phyloP scores from a whole-genome alignment of 2,888 invertebrate genomes.

The Drosophila meridionalis region DNA sequence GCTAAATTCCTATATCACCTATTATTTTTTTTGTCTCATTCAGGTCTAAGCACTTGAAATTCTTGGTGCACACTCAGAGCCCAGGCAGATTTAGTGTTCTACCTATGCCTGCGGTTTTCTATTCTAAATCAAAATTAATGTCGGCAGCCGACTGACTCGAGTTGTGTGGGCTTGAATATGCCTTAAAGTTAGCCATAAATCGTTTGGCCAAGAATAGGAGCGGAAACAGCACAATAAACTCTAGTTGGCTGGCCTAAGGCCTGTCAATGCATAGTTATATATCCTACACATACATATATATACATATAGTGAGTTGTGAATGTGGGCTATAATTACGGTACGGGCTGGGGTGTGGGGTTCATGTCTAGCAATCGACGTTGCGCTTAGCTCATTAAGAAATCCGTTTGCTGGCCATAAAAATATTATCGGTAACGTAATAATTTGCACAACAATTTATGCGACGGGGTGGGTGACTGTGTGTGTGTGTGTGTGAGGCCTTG shows the following conservation, averaged over 20 bases:
- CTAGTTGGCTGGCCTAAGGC: constrained; percentile 19
- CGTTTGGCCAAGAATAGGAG: constrained; percentile 20
- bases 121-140: constrained; percentile 55
- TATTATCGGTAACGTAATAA: constrained; percentile 72
- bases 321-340: constrained; percentile 46
- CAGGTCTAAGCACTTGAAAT: constrained; percentile 1
- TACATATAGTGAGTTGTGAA: constrained; percentile 13
- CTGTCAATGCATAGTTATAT: constrained; percentile 12
- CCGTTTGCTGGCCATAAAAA: constrained; percentile 64
- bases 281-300: constrained; percentile 4
- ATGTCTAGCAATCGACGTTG: constrained; percentile 8
- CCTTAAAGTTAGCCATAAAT: constrained; percentile 56
- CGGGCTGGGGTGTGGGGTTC: not conserved
- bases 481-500: constrained; percentile 15
- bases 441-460: constrained; percentile 40
- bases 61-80: constrained; percentile 13
- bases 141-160: constrained; percentile 22
- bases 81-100: constrained; percentile 6
- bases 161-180: constrained; percentile 23
- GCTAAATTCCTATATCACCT: too few species aligned
- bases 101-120: constrained; percentile 2
- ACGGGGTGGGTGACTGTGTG: constrained; percentile 6
- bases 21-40: not conserved
- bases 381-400: constrained; percentile 72
- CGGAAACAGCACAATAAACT: constrained; percentile 38